A percentile compares a stretch with the other conserved stretches of the same genome.
Conservation (phyloP, 2,797 vertebrate species). For the Phalanger gymnotis region DNA sequence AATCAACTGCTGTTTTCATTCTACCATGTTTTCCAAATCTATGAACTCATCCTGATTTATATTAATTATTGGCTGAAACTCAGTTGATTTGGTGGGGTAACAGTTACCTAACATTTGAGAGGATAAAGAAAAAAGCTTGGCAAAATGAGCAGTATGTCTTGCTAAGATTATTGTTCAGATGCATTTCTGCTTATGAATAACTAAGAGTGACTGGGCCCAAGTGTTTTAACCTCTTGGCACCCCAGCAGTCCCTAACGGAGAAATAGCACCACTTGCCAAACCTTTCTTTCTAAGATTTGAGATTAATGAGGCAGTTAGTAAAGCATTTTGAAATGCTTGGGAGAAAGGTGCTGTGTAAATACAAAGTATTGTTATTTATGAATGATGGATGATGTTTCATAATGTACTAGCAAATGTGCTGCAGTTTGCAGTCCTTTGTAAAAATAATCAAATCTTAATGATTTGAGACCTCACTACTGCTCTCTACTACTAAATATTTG, state of each 20-base stretch:
- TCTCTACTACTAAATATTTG: neutral
- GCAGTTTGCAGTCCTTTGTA: neutral
- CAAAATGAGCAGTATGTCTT: neutral
- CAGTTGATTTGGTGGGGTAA: neutral
- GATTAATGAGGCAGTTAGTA: neutral
- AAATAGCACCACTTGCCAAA: neutral
- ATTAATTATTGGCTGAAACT: neutral
- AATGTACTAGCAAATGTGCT: neutral
- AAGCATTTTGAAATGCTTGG: neutral
- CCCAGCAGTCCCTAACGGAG: neutral
- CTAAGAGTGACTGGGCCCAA: neutral
- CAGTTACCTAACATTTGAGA: neutral
- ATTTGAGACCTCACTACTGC: neutral
- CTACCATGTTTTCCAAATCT: neutral
- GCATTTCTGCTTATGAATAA: neutral
- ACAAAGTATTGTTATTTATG: neutral
- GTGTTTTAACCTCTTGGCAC: neutral
- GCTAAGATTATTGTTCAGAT: neutral
- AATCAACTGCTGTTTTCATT: neutral
- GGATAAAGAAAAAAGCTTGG: neutral
- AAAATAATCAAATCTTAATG: neutral
- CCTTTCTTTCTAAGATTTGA: neutral
- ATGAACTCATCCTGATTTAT: neutral
- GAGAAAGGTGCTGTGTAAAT: neutral
- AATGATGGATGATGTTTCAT: neutral